Evolutionary conservation across 1,140 invertebrate genomes (phyloP), one percentile per base, ranked within the genome.

Genomic region (Goniozus legneri): DNA sequence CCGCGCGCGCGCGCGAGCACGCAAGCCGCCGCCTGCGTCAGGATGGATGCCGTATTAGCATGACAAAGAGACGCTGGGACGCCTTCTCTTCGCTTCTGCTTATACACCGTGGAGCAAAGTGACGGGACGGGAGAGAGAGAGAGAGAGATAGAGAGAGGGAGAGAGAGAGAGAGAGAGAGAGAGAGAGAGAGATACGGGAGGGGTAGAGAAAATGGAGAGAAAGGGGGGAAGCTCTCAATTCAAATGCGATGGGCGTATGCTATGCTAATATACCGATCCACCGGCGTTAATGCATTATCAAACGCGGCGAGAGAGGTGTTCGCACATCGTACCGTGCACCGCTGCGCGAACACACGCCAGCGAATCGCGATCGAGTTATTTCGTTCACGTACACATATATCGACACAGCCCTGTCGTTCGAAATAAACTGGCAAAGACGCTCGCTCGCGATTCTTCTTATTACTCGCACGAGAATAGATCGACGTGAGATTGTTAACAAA

Each of bases 191-290:
- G n/a, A n/a, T n/a, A n/a, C n/a, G n/a, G n/a, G n/a, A n/a, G n/a
- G n/a, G n/a, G n/a, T n/a, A n/a, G n/a, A n/a, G n/a, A n/a, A n/a
- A n/a, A n/a, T n/a, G n/a, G n/a, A n/a, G n/a, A n/a, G n/a, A n/a
- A n/a, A n/a, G n/a, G n/a, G n/a, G 60, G 66, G 64, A 66, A 67
- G 65, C 64, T 65, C 67, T 71, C 72, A 72, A 76, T 75, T 75
- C 72, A 73, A 73, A 76, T 68, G 71, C 67, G 73, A 72, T 74
- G 73, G 72, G 72, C 72, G 74, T 75, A 73, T 65, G 73, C 70
- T 75, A 75, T 75, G 74, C 67, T 75, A 73, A 75, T 76, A 68
- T 66, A 59, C 61, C 54, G 60, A 68, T 66, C 62, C 60, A 64
- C 56, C 55, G 55, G 62, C 60, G 66, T 62, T 68, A 69, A 68